Evolutionary conservation across 2,113 vertebrate genomes (phyloP), one percentile per base, ranked within the genome.

Genomic region (Aldabrachelys gigantea): DNA sequence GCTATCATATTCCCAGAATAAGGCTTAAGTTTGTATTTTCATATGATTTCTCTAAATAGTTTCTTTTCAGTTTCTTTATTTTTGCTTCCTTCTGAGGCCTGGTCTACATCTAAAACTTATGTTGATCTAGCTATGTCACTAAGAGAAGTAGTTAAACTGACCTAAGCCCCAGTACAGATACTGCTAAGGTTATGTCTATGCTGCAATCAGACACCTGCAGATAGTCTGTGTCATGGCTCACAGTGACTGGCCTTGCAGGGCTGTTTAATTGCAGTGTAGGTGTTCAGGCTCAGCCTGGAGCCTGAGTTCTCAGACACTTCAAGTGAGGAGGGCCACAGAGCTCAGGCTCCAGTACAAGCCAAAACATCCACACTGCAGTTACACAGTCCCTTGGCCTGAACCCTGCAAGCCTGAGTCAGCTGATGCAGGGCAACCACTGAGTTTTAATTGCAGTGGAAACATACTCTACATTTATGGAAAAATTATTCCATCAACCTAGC

Each of bases 1-100:
- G 31, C 35, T 29, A 35, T 16, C 79, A 78, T 27, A 24, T 29
- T 0, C 0, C 35, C 12, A 52, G 89, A 19, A 27, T 0, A 41
- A 29, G 88, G 16, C 24, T 89, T 57, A 69, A 80, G 35, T 85
- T 47, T 92, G 53, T 8, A 35, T 53, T 91, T 90, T 38, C 35
- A 50, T 25, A 49, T 41, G 57, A 62, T 54, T 91, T 87, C 56
- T n/a, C 85, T 41, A 22, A 19, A 5, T 31, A 49, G 50, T 81
- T 69, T 11, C 50, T 80, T 52, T 31, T 87, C 44, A 90, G 87
- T 94, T 10, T 53, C 76, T 8, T 80, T 5, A 25, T 87, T 57
- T 41, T 44, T 44, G 24, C 10, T 25, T 81, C 54, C 83, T 41
- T 41, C 69, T 5, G 38, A 54, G 83, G 85, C 8, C 62, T 69